A percentile compares a stretch with the other conserved stretches of the same genome.
Evolutionary conservation across 2,888 invertebrate species (phyloP).

Genomic region (Sinotaia quadrata): DNA sequence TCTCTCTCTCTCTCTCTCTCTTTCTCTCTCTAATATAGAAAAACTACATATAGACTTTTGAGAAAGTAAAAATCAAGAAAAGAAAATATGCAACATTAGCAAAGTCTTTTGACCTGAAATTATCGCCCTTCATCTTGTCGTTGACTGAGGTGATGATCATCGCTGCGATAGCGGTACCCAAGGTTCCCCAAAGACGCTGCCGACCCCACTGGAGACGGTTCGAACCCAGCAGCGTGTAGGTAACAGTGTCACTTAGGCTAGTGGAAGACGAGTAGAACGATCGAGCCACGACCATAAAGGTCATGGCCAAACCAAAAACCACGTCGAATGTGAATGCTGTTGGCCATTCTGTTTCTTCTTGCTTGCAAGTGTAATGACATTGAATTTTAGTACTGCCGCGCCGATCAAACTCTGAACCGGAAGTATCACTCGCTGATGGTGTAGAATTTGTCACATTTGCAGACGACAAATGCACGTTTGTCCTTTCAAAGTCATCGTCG

Average conservation of each 20-base stretch:
- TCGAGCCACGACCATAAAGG: constrained; percentile 18
- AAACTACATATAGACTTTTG: no score
- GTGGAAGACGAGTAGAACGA: constrained; percentile 29
- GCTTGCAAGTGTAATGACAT: not conserved
- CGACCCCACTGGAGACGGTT: constrained; percentile 32
- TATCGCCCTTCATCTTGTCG: constrained; percentile 12
- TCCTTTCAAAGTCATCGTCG: no score
- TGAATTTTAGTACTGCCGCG: not conserved
- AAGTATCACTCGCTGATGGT: no score
- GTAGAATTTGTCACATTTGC: no score
- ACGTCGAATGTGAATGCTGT: constrained; percentile 17
- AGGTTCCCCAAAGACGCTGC: constrained; percentile 39
- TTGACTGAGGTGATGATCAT: constrained; percentile 19
- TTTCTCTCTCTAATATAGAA: no score
- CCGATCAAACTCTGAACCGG: no score
- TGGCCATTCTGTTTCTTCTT: not conserved
- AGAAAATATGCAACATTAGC: no score
- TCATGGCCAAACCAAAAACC: constrained; percentile 24
- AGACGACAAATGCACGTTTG: no score
- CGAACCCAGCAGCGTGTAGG: constrained; percentile 34
- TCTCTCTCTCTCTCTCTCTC: no score
- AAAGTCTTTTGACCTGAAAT: constrained; percentile 22
- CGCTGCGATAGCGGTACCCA: constrained; percentile 32
- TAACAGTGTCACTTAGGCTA: constrained; percentile 38
- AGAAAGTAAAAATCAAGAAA: no score